A percentile compares a stretch with the other conserved stretches of the same genome.
Evolutionary conservation across 2,797 vertebrate genomes (phyloP).

Genomic region (Sebastes ruberrimus): DNA sequence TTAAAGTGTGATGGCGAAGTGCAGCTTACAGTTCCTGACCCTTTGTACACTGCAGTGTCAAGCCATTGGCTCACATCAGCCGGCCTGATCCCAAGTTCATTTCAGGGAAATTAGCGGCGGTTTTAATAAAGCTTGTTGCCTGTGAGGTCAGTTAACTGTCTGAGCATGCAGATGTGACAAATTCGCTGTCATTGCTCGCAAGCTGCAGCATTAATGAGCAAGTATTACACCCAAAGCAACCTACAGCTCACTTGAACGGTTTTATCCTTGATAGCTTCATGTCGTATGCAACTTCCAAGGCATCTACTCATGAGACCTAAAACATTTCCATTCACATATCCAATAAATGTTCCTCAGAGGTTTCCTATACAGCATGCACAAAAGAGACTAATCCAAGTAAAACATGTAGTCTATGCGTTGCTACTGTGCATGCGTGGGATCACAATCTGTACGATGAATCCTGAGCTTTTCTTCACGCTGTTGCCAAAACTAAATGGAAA

Average conservation of each 20-base stretch:
- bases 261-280: neutral
- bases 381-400: neutral
- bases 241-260: neutral
- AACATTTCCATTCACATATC: neutral
- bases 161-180: conserved; percentile 55
- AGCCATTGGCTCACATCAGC: conserved; percentile 63
- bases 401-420: neutral
- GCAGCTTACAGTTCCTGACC: conserved; percentile 63
- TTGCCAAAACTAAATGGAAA: neutral
- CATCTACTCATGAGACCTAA: neutral
- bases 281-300: neutral
- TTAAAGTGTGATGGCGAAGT: conserved; percentile 57
- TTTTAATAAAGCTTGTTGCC: conserved; percentile 72
- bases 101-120: conserved; percentile 65
- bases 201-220: conserved; percentile 21
- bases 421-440: neutral
- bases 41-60: conserved; percentile 49
- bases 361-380: neutral
- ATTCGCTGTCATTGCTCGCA: conserved; percentile 41
- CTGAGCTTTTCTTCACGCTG: neutral
- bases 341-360: neutral
- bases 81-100: conserved; percentile 63
- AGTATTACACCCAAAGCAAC: conserved; percentile 6
- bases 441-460: neutral
- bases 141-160: conserved; percentile 62